These are phyloP conservation scores for Nowickia ferox DNA, from an alignment of 2,888 invertebrate species.

Conservation along the genomic window DNA sequence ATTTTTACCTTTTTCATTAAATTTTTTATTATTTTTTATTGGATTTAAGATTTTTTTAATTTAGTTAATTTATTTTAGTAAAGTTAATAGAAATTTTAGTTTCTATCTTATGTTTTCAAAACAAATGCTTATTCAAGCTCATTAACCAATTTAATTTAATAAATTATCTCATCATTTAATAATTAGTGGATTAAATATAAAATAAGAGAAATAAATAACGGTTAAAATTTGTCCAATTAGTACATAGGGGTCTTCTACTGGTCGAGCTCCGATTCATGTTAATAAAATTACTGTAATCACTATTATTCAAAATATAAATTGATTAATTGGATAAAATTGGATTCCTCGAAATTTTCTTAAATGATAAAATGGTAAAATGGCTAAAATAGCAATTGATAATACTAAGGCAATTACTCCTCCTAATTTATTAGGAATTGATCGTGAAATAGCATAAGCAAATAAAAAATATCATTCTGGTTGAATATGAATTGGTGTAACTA, in stretches of 20 bases:
- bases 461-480: constrained; percentile 94
- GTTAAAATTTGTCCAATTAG: constrained; percentile 86
- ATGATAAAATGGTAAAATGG: constrained; percentile 85
- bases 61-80: constrained; percentile 82
- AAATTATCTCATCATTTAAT: constrained; percentile 85
- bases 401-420: constrained; percentile 86
- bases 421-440: constrained; percentile 91
- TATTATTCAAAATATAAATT: constrained; percentile 86
- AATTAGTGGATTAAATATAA: constrained; percentile 84
- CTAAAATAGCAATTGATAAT: constrained; percentile 87
- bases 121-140: constrained; percentile 88
- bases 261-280: constrained; percentile 89
- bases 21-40: constrained; percentile 86
- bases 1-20: constrained; percentile 87
- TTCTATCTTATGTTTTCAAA: constrained; percentile 89
- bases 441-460: constrained; percentile 92
- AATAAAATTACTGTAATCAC: constrained; percentile 85
- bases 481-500: constrained; percentile 88
- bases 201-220: constrained; percentile 85
- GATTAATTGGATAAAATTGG: constrained; percentile 79
- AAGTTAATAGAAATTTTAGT: constrained; percentile 85
- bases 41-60: constrained; percentile 84
- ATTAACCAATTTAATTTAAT: constrained; percentile 85
- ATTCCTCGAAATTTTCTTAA: constrained; percentile 85
- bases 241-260: constrained; percentile 88